These are phyloP conservation scores for Seriola rivoliana DNA, from an alignment of 2,113 vertebrate species.

Conservation along the genomic window DNA sequence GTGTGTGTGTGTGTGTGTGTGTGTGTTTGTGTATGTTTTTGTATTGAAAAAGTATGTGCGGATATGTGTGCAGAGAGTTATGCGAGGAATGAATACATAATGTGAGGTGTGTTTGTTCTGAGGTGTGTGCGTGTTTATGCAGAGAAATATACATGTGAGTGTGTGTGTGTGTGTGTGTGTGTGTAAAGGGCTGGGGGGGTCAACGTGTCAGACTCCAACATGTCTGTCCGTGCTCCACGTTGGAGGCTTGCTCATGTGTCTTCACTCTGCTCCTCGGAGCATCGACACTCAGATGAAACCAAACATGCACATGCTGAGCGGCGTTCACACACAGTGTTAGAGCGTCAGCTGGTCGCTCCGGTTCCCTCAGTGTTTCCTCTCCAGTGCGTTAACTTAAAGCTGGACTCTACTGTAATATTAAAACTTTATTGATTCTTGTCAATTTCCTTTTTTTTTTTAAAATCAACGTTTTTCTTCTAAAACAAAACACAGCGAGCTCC, in stretches of 20 bases:
- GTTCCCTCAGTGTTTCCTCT: constrained; percentile 30
- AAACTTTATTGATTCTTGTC: no score
- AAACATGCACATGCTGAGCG: constrained; percentile 80
- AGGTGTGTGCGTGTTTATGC: constrained; percentile 33
- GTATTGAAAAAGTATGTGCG: background rate
- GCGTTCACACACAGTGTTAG: constrained; percentile 43
- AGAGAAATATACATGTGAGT: constrained; percentile 12
- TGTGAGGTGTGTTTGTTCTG: constrained; percentile 32
- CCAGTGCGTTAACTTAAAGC: background rate
- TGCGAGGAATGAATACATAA: constrained; percentile 32
- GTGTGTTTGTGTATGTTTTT: background rate
- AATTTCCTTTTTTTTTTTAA: no score
- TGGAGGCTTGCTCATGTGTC: constrained; percentile 47
- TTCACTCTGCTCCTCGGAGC: constrained; percentile 47
- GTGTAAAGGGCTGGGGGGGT: constrained; percentile 30
- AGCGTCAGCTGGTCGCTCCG: constrained; percentile 69
- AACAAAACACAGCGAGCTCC: no score
- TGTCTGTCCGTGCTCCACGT: constrained; percentile 51
- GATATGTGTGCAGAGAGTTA: background rate
- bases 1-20: constrained; percentile 15
- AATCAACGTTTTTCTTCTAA: no score
- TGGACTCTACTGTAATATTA: background rate
- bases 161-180: background rate
- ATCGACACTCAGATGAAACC: constrained; percentile 58
- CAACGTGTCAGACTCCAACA: constrained; percentile 33